These are phyloP conservation scores for Tachystola acroxantha DNA, from an alignment of 2,888 invertebrate species.

Conservation along the genomic window DNA sequence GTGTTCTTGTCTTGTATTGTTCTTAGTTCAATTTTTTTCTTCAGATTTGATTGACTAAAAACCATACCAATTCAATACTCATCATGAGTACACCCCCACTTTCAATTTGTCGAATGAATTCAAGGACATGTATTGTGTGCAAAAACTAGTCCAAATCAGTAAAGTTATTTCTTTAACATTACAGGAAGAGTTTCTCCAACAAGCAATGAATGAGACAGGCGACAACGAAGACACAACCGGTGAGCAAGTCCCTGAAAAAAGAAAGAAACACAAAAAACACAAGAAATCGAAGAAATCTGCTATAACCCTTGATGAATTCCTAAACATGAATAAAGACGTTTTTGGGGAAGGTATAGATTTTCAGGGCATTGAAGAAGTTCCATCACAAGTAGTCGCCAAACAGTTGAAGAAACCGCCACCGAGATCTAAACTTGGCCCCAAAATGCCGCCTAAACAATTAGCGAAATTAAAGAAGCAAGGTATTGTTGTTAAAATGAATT, in stretches of 20 bases:
- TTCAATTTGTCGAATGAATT: no score
- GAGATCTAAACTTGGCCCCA: conserved; percentile 21
- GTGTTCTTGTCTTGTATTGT: no score
- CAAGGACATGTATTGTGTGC: no score
- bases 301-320: conserved; percentile 67
- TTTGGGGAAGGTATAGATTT: conserved; percentile 68
- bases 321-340: conserved; percentile 71
- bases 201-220: conserved; percentile 47
- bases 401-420: conserved; percentile 40
- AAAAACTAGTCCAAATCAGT: no score
- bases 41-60: no score
- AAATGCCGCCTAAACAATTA: conserved; percentile 40
- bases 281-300: conserved; percentile 66
- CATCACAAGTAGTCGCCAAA: conserved; percentile 54
- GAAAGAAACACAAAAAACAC: conserved; percentile 67
- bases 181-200: conserved; percentile 58
- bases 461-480: conserved; percentile 63
- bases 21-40: no score
- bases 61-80: no score
- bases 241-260: conserved; percentile 27
- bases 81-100: no score
- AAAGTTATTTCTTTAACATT: conserved; percentile 19
- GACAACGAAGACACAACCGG: conserved; percentile 23
- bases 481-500: conserved; percentile 56
- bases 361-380: conserved; percentile 69